Conservation (phyloP, 2,797 vertebrate species). For the Psittacula echo region DNA sequence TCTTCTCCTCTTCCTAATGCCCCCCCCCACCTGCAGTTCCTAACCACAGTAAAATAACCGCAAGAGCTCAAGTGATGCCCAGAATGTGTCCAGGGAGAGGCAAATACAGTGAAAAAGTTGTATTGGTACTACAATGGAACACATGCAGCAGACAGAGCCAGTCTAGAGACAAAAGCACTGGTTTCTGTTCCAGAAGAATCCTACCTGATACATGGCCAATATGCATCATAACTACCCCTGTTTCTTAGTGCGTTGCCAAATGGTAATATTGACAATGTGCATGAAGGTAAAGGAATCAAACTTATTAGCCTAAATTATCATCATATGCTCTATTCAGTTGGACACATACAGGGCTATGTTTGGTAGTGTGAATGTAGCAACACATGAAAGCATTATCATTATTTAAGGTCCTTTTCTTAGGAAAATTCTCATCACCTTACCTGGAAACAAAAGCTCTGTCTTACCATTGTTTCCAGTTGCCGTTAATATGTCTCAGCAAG, state of each 20-base stretch:
- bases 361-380: neutral
- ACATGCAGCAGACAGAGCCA: rapidly evolving
- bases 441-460: constrained; percentile 13
- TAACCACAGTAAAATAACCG: neutral
- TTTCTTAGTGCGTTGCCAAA: neutral
- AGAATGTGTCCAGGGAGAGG: neutral
- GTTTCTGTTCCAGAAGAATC: neutral
- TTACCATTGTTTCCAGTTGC: constrained; percentile 22
- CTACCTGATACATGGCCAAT: neutral
- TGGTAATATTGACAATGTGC: neutral
- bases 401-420: neutral
- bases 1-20: neutral
- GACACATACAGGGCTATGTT: neutral
- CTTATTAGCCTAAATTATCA: neutral
- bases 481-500: constrained; percentile 38
- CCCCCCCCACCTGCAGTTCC: neutral
- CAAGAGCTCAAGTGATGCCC: neutral
- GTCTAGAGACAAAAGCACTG: neutral
- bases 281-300: neutral
- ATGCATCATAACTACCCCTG: rapidly evolving
- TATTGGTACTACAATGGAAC: rapidly evolving
- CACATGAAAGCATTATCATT: neutral
- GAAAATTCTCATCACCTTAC: neutral
- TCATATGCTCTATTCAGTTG: neutral
- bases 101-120: neutral